Percentiles rank a stretch among this genome's conserved stretches.
Conservation (phyloP, 1,140 invertebrate species). For the Chymomyza costata region DNA sequence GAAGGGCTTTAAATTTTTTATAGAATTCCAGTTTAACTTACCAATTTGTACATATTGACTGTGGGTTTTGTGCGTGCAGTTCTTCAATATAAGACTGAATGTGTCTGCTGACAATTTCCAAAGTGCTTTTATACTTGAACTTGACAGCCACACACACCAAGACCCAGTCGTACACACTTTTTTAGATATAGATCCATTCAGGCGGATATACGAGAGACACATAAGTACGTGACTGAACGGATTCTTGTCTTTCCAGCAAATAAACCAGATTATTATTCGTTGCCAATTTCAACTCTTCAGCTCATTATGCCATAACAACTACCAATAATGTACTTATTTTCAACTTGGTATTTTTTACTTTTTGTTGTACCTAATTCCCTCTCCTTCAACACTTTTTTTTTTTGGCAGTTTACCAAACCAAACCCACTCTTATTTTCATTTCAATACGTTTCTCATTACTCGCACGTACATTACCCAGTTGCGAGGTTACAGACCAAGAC, state of each 20-base stretch:
- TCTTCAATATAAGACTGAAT: constrained; percentile 57
- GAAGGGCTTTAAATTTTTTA: too few relatives aligned
- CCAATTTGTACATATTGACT: constrained; percentile 76
- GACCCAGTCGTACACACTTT: constrained; percentile 12
- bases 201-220: constrained; percentile 41
- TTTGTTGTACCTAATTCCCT: constrained; percentile 11
- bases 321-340: constrained; percentile 44
- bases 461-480: constrained; percentile 30
- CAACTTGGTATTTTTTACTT: constrained; percentile 31
- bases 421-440: constrained; percentile 65
- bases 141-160: constrained; percentile 34
- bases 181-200: constrained; percentile 23
- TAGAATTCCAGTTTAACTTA: constrained; percentile 40
- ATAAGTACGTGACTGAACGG: constrained; percentile 59
- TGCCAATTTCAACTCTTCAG: constrained; percentile 42
- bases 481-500: not conserved
- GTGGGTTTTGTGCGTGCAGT: constrained; percentile 10
- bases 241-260: constrained; percentile 35
- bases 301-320: constrained; percentile 4
- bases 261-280: constrained; percentile 64
- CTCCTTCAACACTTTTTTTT: not conserved
- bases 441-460: constrained; percentile 49
- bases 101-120: constrained; percentile 35
- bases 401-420: constrained; percentile 9
- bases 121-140: constrained; percentile 66